Conservation (phyloP, 2,797 vertebrate genomes). For the Phrynocephalus forsythii region DNA sequence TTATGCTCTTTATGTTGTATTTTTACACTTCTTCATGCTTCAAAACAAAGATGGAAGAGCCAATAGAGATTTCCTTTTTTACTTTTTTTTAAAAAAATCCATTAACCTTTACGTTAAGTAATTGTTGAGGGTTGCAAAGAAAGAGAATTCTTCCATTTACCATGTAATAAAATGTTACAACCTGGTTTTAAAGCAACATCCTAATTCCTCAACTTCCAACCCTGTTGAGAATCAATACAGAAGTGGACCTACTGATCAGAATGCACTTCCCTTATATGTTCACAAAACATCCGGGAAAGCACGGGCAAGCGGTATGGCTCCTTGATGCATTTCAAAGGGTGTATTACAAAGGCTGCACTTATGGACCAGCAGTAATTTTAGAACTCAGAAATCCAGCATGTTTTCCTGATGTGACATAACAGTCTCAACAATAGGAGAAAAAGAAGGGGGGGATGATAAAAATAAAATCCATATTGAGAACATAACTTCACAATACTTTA, state of each 20-base stretch:
- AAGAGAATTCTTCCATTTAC: constrained; percentile 16
- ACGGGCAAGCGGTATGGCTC: constrained; percentile 32
- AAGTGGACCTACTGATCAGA: constrained; percentile 29
- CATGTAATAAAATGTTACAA: constrained; percentile 47
- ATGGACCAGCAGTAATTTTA: constrained; percentile 12
- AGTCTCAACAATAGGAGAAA: constrained; percentile 55
- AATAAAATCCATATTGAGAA: constrained; percentile 65
- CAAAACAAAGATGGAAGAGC: neutral
- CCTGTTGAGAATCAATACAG: constrained; percentile 28
- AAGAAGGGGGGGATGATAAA: constrained; percentile 62
- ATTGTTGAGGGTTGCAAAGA: too few species aligned
- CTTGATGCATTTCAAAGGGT: constrained; percentile 28
- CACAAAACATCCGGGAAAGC: constrained; percentile 4
- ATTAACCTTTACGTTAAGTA: neutral
- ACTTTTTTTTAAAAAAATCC: neutral
- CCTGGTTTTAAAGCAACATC: constrained; percentile 22
- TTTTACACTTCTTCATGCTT: neutral
- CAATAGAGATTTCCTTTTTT: neutral
- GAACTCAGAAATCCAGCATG: constrained; percentile 50
- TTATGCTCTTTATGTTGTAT: neutral
- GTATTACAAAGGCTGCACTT: constrained; percentile 15
- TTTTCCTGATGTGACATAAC: constrained; percentile 61
- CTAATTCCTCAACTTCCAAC: constrained; percentile 37
- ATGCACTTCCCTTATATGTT: constrained; percentile 25
- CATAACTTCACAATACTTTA: constrained; percentile 58